Evolutionary conservation across 2,797 vertebrate species (phyloP).

Genomic region (Catostomus latipinnis): DNA sequence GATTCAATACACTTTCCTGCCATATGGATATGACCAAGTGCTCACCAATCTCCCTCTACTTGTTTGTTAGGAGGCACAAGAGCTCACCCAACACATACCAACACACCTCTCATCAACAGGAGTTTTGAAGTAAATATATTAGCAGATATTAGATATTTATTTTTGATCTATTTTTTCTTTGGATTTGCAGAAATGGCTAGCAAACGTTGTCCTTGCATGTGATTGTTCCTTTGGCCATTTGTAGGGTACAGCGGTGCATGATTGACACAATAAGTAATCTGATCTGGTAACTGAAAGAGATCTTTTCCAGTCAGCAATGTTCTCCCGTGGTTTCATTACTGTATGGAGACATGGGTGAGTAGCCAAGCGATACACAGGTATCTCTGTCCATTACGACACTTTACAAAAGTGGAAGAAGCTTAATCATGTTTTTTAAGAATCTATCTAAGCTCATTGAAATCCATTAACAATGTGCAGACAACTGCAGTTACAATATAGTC

Average conservation of each 20-base stretch:
- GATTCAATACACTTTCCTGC: slow-evolving; percentile 72
- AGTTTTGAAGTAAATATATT: slow-evolving; percentile 30
- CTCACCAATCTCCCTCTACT: slow-evolving; percentile 31
- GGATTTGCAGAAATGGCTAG: neutral
- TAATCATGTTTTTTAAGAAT: slow-evolving; percentile 24
- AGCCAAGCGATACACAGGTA: slow-evolving; percentile 49
- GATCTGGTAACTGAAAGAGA: slow-evolving; percentile 56
- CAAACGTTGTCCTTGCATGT: slow-evolving; percentile 16
- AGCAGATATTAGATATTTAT: slow-evolving; percentile 17
- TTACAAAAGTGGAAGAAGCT: slow-evolving; percentile 50
- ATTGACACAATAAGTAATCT: slow-evolving; percentile 50
- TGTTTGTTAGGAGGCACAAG: slow-evolving; percentile 42
- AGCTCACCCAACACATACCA: slow-evolving; percentile 40
- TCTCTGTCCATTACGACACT: slow-evolving; percentile 51
- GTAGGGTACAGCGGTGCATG: slow-evolving; percentile 34
- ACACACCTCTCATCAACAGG: slow-evolving; percentile 49
- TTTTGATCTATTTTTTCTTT: neutral
- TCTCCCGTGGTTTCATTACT: slow-evolving; percentile 51
- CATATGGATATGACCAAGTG: slow-evolving; percentile 21
- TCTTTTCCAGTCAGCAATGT: slow-evolving; percentile 51
- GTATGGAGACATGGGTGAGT: slow-evolving; percentile 29
- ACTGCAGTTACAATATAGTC: slow-evolving; percentile 1
- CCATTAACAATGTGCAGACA: slow-evolving; percentile 21
- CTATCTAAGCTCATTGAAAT: slow-evolving; percentile 28
- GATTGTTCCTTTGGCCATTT: slow-evolving; percentile 12